Evolutionary conservation across 2,797 vertebrate species (phyloP).

Genomic region (Leucoraja ocellata): DNA sequence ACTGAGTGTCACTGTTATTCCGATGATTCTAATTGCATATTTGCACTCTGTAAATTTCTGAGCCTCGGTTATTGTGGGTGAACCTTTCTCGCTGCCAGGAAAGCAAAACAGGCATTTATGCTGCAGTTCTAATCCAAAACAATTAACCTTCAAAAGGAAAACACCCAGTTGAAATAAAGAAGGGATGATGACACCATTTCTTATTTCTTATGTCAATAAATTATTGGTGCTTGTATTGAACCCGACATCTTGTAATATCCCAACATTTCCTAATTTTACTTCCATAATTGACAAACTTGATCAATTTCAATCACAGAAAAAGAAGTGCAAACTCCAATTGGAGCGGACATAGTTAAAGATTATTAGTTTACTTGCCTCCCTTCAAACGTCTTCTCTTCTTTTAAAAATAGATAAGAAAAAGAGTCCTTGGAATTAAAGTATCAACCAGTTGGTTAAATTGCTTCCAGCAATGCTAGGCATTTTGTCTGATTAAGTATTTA

Average conservation of each 20-base stretch:
- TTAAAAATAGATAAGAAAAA: neutral
- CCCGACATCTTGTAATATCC: neutral
- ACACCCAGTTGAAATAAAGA: neutral
- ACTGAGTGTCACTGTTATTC: neutral
- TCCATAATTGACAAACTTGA: neutral
- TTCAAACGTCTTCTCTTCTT: neutral
- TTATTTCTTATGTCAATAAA: neutral
- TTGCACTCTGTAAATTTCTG: neutral
- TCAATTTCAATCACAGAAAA: neutral
- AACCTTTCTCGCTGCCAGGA: neutral
- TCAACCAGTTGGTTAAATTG: neutral
- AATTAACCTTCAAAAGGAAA: neutral
- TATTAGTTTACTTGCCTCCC: neutral
- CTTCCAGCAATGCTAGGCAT: neutral
- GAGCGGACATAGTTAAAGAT: neutral
- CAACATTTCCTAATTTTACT: neutral
- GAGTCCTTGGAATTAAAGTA: constrained; percentile 2
- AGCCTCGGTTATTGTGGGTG: neutral
- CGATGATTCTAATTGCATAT: neutral
- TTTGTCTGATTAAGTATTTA: neutral
- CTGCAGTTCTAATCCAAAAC: neutral
- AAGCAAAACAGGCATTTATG: neutral
- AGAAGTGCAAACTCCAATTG: too few species aligned
- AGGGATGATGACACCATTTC: neutral
- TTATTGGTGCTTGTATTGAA: neutral